These are phyloP conservation scores for Sternotherus odoratus DNA, from an alignment of 2,797 vertebrate species.

Conservation along the genomic window DNA sequence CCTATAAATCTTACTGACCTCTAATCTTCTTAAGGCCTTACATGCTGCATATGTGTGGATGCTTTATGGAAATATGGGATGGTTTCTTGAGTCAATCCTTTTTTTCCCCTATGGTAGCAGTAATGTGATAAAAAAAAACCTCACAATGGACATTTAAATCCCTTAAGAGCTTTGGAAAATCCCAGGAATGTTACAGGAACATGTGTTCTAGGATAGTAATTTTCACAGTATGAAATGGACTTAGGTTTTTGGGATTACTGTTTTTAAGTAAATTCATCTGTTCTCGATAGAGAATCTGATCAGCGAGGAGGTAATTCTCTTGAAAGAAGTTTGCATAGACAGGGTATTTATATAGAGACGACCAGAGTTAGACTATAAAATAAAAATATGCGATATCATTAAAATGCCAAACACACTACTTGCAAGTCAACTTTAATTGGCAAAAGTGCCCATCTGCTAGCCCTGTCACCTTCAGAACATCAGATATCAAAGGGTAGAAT, in stretches of 20 bases:
- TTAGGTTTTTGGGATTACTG: background rate
- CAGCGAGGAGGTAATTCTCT: background rate
- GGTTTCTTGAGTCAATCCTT: background rate
- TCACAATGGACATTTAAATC: background rate
- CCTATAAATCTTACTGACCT: background rate
- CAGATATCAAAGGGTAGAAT: slow-evolving; percentile 8
- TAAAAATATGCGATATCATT: background rate
- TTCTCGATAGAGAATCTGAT: background rate
- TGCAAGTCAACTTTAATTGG: background rate
- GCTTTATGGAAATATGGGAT: background rate
- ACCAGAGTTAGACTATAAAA: background rate
- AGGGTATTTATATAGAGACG: background rate
- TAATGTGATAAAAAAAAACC: background rate
- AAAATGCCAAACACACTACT: background rate
- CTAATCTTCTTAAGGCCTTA: slow-evolving; percentile 10
- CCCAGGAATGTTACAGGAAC: background rate
- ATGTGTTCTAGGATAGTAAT: background rate
- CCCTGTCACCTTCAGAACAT: background rate
- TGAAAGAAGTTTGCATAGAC: background rate
- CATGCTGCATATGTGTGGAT: background rate
- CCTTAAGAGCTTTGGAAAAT: background rate
- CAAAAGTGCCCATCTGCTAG: background rate
- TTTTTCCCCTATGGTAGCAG: background rate
- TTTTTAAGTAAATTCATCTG: background rate
- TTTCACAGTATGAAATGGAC: background rate